Evolutionary conservation across 1,140 invertebrate genomes (phyloP), one percentile per base, ranked within the genome.

Genomic region (Drosophila virilis): DNA sequence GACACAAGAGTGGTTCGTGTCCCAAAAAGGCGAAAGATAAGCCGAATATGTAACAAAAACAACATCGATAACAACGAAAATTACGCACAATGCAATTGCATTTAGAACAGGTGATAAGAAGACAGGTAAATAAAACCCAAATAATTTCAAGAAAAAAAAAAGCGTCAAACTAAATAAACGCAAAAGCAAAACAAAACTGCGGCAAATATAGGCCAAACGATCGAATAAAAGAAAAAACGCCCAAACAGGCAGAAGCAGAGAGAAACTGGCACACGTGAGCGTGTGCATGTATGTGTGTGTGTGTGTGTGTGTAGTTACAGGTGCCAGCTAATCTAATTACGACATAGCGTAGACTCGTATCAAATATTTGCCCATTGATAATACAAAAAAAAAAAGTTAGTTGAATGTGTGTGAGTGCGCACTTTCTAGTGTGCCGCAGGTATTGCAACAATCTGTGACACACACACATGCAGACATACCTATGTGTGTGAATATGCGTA

Each of bases 281-380:
- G 40, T 62, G 9, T 65, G 35, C 35, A 60, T 51, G 51, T 57
- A 2, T 3, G 22, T 22, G 22, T 22, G 22, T 2, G 46, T 37
- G 37, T 17, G 9, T 37, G 61, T 52, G 38, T 51, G 46, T 61
- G 58, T 42, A 68, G 52, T 61, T 52, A 62, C 81, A 85, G 81
- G 81, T 85, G 81, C 50, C 46, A 71, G 73, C 54, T 88, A 86
- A 88, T 86, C 83, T 88, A 88, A 86, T 86, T 86, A 86, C 79
- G 79, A 68, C 72, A 74, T 60, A 52, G 54, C 46, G 54, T 64
- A 52, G 40, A 52, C 45, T 50, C 42, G 61, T 57, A 75, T 61
- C 59, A 81, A 75, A 71, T 86, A 70, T 88, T 82, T 62, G 46
- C 59, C 62, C 58, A 77, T 70, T 80, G 78, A 82, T 86, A 79